Evolutionary conservation across 2,797 vertebrate genomes (phyloP).

Genomic region (Takifugu rubripes): DNA sequence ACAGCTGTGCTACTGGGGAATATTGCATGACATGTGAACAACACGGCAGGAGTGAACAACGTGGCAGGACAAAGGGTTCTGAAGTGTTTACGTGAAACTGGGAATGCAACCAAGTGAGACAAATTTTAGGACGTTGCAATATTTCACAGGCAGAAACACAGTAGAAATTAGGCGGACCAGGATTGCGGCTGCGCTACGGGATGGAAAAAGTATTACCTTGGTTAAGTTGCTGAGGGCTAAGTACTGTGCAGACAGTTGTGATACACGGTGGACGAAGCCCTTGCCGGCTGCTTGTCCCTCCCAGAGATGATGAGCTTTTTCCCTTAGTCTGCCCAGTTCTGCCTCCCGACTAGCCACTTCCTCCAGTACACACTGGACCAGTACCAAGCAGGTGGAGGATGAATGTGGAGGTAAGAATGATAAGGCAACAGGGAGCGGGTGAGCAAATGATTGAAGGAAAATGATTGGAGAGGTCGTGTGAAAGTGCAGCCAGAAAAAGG

Average conservation of each 20-base stretch:
- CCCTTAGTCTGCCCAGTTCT: conserved; percentile 90
- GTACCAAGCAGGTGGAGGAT: conserved; percentile 19
- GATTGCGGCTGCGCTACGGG: conserved; percentile 11
- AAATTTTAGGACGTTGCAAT: conserved; percentile 25
- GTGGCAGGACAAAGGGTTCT: conserved; percentile 14
- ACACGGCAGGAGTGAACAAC: conserved; percentile 21
- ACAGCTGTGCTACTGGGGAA: conserved; percentile 22
- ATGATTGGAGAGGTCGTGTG: conserved; percentile 28
- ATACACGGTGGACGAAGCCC: conserved; percentile 95
- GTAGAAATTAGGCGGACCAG: conserved; percentile 7
- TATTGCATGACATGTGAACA: conserved; percentile 30
- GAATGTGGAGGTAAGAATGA: conserved; percentile 14
- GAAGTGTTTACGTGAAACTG: conserved; percentile 9
- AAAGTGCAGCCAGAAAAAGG: conserved; percentile 8
- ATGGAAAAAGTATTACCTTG: conserved; percentile 79
- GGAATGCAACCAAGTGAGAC: conserved; percentile 27
- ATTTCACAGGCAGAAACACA: conserved; percentile 30
- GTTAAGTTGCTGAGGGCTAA: conserved; percentile 95
- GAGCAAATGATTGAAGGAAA: conserved; percentile 17
- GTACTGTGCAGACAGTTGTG: conserved; percentile 94
- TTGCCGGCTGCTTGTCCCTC: conserved; percentile 94
- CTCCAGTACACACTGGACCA: conserved; percentile 89
- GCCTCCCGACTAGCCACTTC: conserved; percentile 89
- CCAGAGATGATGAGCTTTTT: conserved; percentile 93
- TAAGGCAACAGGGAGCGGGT: conserved; percentile 27